A percentile compares a stretch with the other conserved stretches of the same genome.
phyloP scores from a whole-genome alignment of 1,140 invertebrate genomes.

The Zophobas morio region DNA sequence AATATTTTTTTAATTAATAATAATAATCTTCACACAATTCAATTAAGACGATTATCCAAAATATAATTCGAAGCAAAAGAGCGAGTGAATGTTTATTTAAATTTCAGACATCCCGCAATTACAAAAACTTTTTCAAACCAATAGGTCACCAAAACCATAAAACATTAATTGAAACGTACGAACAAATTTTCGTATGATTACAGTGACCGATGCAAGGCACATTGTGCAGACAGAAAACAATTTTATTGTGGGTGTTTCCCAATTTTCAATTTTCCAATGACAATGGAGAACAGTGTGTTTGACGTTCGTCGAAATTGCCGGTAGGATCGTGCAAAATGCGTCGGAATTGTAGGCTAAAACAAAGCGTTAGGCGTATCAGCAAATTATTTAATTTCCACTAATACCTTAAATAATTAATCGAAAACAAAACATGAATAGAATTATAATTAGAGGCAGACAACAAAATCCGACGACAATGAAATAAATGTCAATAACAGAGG shows the following conservation, averaged over 20 bases:
- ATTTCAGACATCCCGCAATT: not conserved
- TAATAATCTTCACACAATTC: too few species aligned
- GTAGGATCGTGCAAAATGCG: constrained; percentile 11
- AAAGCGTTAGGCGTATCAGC: constrained; percentile 38
- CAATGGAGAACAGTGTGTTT: constrained; percentile 33
- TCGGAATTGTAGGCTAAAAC: not conserved
- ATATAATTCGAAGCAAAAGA: too few species aligned
- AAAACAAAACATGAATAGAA: constrained; percentile 50
- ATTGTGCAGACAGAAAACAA: constrained; percentile 33
- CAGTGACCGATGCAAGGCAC: constrained; percentile 2
- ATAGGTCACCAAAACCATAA: constrained; percentile 5
- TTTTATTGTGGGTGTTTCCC: constrained; percentile 25
- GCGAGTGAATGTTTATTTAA: constrained; percentile 3
- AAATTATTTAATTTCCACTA: constrained; percentile 56
- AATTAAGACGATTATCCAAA: too few species aligned
- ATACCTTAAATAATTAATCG: constrained; percentile 42
- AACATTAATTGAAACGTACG: constrained; percentile 4
- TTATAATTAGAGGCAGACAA: constrained; percentile 50
- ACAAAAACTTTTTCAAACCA: not conserved
- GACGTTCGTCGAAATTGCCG: constrained; percentile 28
- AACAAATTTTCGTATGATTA: constrained; percentile 36
- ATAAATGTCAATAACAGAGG: constrained; percentile 63
- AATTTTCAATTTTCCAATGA: constrained; percentile 21
- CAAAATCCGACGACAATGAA: constrained; percentile 58
- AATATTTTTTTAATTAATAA: too few species aligned